Percentiles rank a stretch among this genome's conserved stretches.
phyloP scores from a whole-genome alignment of 2,888 invertebrate genomes.

The Exocentrus adspersus region DNA sequence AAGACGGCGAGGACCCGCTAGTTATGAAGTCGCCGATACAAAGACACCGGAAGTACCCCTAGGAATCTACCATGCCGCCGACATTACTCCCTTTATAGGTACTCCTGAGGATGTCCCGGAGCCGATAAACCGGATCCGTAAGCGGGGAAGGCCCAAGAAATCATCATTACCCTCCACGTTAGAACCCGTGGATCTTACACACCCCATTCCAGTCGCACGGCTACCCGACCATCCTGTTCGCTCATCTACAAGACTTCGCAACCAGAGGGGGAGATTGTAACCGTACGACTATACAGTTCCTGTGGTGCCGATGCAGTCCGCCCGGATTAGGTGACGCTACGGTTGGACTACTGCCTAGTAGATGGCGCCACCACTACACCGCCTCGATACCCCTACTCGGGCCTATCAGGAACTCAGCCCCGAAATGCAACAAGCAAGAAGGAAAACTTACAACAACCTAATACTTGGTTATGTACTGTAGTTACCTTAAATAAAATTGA shows the following conservation, averaged over 20 bases:
- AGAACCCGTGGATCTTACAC: no score
- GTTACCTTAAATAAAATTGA: no score
- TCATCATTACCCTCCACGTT: neutral
- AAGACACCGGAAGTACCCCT: conserved; percentile 16
- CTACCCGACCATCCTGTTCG: conserved; percentile 1
- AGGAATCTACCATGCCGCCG: conserved; percentile 31
- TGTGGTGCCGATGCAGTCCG: no score
- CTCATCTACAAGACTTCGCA: conserved; percentile 20
- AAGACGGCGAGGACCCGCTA: conserved; percentile 21
- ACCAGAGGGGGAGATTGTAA: conserved; percentile 36
- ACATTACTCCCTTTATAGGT: neutral
- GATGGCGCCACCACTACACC: no score
- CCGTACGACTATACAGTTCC: no score
- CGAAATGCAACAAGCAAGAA: no score
- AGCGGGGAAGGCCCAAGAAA: conserved; percentile 12
- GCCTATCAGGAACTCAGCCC: no score
- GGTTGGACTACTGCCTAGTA: no score
- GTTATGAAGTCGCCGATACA: conserved; percentile 29
- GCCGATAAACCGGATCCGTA: neutral
- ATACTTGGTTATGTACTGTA: no score
- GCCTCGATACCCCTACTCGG: no score
- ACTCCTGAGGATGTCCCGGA: neutral
- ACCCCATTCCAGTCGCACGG: neutral
- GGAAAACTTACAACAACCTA: no score
- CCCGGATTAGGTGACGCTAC: no score